Percentiles rank a stretch among this genome's conserved stretches.
Conservation (phyloP, 2,797 vertebrate genomes). For the Chaetophractus vellerosus region DNA sequence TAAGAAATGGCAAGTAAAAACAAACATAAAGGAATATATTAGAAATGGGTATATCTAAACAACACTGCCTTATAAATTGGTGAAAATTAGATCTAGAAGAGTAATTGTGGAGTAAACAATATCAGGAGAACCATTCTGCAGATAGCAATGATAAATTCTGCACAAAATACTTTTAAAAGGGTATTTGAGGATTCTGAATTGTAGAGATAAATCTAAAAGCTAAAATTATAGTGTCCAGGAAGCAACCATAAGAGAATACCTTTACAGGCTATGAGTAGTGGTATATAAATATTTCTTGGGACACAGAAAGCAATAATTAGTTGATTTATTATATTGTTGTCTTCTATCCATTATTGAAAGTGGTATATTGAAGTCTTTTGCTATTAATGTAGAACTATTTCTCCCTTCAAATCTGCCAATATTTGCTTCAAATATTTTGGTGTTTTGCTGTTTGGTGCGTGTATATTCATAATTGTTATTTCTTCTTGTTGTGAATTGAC, state of each 20-base stretch:
- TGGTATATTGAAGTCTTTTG: too few species aligned
- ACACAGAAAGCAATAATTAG: background rate
- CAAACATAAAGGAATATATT: background rate
- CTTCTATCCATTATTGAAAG: too few species aligned
- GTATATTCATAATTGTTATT: too few species aligned
- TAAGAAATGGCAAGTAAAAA: conserved; percentile 41
- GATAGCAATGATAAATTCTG: conserved; percentile 31
- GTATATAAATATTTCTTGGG: conserved; percentile 10
- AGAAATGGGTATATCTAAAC: conserved; percentile 29
- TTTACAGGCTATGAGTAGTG: background rate
- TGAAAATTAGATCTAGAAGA: background rate
- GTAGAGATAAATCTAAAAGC: background rate
- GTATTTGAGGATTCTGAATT: background rate
- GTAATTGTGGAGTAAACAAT: background rate
- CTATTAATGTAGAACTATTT: too few species aligned
- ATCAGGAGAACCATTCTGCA: background rate
- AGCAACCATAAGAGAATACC: background rate
- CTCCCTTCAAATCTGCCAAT: too few species aligned
- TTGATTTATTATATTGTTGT: too few species aligned
- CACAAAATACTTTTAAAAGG: background rate
- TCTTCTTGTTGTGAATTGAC: too few species aligned
- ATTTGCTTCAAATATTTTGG: too few species aligned
- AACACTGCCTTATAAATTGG: conserved; percentile 27
- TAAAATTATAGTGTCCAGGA: conserved; percentile 20
- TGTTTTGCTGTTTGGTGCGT: too few species aligned